Conservation (phyloP, 2,113 vertebrate species). For the Hippocampus mohnikei region DNA sequence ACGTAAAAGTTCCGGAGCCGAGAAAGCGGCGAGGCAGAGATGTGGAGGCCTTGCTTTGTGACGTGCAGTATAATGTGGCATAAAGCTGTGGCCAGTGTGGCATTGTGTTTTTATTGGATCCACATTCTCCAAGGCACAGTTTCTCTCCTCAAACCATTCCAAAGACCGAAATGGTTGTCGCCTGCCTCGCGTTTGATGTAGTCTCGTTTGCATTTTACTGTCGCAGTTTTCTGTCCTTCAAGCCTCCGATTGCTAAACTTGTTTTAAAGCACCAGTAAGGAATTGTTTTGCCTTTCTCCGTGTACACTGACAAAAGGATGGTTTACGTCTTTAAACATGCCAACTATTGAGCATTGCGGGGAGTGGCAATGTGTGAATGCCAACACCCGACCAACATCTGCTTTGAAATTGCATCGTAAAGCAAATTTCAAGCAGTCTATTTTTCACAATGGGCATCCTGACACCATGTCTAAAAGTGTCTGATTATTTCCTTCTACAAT, state of each 20-base stretch:
- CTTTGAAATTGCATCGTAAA: neutral
- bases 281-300: neutral
- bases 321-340: neutral
- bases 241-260: neutral
- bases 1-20: slow-evolving; percentile 58
- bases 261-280: neutral
- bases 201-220: neutral
- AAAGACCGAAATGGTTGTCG: slow-evolving; percentile 17
- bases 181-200: slow-evolving; percentile 22
- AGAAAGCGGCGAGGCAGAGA: slow-evolving; percentile 22
- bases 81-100: slow-evolving; percentile 40
- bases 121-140: slow-evolving; percentile 1
- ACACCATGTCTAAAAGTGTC: neutral
- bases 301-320: neutral
- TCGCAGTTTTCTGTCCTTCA: neutral
- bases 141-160: slow-evolving; percentile 1
- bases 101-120: slow-evolving; percentile 38
- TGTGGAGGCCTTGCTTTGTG: slow-evolving; percentile 50
- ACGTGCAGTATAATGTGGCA: slow-evolving; percentile 32
- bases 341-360: neutral
- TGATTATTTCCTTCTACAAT: too few species aligned
- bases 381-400: neutral
- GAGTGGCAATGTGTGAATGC: neutral
- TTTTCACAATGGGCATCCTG: neutral
- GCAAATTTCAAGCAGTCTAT: neutral